phyloP scores from a whole-genome alignment of 2,888 invertebrate species.

The Cheilosia vernalis region DNA sequence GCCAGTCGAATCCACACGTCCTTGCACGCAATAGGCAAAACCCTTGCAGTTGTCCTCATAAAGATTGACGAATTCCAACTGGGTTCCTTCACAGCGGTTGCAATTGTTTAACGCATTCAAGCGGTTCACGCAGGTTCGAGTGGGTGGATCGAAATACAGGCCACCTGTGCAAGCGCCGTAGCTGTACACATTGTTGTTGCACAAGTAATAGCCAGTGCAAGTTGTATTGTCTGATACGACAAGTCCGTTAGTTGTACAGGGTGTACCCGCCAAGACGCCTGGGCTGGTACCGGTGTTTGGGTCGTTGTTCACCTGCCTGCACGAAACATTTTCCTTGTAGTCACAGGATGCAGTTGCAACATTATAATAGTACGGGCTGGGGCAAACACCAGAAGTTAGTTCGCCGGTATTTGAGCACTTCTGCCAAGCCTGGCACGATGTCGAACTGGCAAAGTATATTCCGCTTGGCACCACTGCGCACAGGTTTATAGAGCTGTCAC shows the following conservation, averaged over 20 bases:
- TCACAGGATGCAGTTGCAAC: slow-evolving; percentile 74
- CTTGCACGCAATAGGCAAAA: slow-evolving; percentile 76
- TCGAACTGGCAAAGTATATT: slow-evolving; percentile 76
- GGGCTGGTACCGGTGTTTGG: slow-evolving; percentile 66
- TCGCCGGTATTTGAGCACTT: slow-evolving; percentile 64
- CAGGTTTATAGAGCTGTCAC: slow-evolving; percentile 27
- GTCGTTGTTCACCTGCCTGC: slow-evolving; percentile 75
- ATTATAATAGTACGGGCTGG: slow-evolving; percentile 65
- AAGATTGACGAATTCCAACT: slow-evolving; percentile 76
- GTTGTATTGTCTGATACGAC: slow-evolving; percentile 52
- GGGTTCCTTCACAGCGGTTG: slow-evolving; percentile 77
- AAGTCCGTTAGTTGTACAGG: slow-evolving; percentile 51
- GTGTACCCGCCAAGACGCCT: slow-evolving; percentile 36
- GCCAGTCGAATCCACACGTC: slow-evolving; percentile 69
- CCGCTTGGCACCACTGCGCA: slow-evolving; percentile 75
- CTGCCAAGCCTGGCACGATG: slow-evolving; percentile 76
- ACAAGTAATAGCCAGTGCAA: slow-evolving; percentile 77
- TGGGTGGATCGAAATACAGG: slow-evolving; percentile 74
- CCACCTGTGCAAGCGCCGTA: slow-evolving; percentile 69
- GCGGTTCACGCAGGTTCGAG: slow-evolving; percentile 75
- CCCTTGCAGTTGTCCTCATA: slow-evolving; percentile 76
- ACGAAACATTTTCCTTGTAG: slow-evolving; percentile 70
- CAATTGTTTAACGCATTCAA: slow-evolving; percentile 77
- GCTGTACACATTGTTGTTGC: slow-evolving; percentile 65
- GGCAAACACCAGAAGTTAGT: slow-evolving; percentile 68